Evolutionary conservation across 2,888 invertebrate genomes (phyloP), one percentile per base, ranked within the genome.

Genomic region (Cepaea hortensis): DNA sequence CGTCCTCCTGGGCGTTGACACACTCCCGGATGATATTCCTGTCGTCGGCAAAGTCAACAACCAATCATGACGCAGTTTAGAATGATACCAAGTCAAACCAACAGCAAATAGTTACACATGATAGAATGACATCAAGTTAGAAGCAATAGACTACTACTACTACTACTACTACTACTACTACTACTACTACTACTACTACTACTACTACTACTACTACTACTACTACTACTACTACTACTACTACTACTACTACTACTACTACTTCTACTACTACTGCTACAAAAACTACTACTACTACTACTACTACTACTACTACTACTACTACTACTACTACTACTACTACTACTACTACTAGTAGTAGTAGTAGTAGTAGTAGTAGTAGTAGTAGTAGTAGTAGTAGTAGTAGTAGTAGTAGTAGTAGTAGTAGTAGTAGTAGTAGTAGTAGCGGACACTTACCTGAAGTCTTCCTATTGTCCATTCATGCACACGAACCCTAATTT

Each of bases 11-110:
- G 13, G 90, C 91, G 85, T 92, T 91, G 9, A 91, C 90, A 61
- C 89, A 90, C 73, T 88, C 72, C 76, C 89, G 88, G n/a, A 92
- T 91, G 15, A 92, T 90, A 46, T 85, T 79, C 82, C 92, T 91
- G 84, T 1, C 46, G 23, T 9, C 55, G 55, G 61, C 48, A 4
- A 4, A 77, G 9, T 70, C 46, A 35, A n/a, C 23, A 75, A 1
- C 23, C 13, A 11, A 72, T 72, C n/a, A 15, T 18, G 18, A 65
- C 18, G 18, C 65, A 65, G 18, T 65, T 18, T 18, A 18, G 13
- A 65, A 18, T 3, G 9, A 9, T 65, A 15, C 18, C 35, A 35
- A 35, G 35, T 35, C 35, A 35, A 35, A 35, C 35, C 35, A 35
- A 35, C 35, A 35, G 35, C 35, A 65, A 65, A 65, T 65, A 2